Evolutionary conservation across 2,113 vertebrate species (phyloP).

Genomic region (Ivindomyrus marchei): DNA sequence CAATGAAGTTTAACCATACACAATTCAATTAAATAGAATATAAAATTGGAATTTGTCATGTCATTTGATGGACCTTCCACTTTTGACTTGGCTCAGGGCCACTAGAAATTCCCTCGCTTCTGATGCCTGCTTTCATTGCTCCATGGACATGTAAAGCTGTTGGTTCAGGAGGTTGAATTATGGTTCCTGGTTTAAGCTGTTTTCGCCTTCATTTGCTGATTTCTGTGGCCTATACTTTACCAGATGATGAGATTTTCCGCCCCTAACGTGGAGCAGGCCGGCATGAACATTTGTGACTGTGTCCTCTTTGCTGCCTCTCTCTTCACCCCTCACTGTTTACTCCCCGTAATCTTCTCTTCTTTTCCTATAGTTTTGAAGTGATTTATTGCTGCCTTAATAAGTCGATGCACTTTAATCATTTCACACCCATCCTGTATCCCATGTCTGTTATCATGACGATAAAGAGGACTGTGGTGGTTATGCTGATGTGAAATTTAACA

Average conservation of each 20-base stretch:
- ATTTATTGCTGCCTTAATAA: conserved; percentile 2
- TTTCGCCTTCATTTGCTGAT: background rate
- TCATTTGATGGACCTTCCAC: background rate
- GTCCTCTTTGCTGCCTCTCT: background rate
- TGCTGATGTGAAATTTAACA: background rate
- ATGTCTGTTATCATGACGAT: background rate
- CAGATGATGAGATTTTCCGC: background rate
- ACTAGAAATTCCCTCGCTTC: background rate
- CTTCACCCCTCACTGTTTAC: background rate
- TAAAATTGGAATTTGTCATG: background rate
- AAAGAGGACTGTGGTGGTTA: background rate
- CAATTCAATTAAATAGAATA: background rate
- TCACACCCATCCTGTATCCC: background rate
- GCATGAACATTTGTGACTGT: background rate
- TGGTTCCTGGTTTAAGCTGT: background rate
- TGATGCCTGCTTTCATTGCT: background rate
- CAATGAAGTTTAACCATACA: background rate
- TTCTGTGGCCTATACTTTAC: background rate
- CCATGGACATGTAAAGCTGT: background rate
- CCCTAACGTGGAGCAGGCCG: background rate
- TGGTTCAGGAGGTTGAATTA: background rate
- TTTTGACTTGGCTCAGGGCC: background rate
- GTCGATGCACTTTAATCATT: background rate
- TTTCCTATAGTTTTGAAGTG: background rate
- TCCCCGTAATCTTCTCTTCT: background rate